Conservation (phyloP, 2,888 invertebrate genomes). For the Chloroclysta siterata region DNA sequence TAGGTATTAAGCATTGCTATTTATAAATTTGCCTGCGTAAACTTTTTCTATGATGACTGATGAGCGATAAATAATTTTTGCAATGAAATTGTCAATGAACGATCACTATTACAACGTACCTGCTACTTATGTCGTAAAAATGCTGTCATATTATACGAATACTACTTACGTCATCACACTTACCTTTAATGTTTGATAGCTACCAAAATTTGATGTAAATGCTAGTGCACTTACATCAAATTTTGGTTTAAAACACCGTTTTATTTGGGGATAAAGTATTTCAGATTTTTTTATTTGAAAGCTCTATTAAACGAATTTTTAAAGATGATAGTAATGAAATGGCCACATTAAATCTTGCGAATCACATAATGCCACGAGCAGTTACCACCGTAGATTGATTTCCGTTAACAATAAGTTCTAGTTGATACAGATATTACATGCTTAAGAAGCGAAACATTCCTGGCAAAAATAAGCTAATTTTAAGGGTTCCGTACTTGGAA, state of each 20-base stretch:
- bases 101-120: no score
- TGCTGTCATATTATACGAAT: no score
- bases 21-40: no score
- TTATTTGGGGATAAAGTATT: neutral
- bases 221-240: neutral
- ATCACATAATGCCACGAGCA: constrained; percentile 4
- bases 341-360: neutral
- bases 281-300: neutral
- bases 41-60: no score
- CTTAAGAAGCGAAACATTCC: neutral
- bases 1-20: no score
- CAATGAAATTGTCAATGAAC: no score
- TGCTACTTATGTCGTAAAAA: no score
- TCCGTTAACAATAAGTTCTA: neutral
- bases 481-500: neutral
- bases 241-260: no score
- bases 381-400: neutral
- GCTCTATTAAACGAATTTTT: neutral
- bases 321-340: neutral
- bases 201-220: no score
- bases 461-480: neutral
- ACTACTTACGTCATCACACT: no score
- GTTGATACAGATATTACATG: neutral
- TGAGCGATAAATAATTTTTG: no score
- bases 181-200: no score